Evolutionary conservation across 1,140 invertebrate species (phyloP).

Genomic region (Halyomorpha halys): DNA sequence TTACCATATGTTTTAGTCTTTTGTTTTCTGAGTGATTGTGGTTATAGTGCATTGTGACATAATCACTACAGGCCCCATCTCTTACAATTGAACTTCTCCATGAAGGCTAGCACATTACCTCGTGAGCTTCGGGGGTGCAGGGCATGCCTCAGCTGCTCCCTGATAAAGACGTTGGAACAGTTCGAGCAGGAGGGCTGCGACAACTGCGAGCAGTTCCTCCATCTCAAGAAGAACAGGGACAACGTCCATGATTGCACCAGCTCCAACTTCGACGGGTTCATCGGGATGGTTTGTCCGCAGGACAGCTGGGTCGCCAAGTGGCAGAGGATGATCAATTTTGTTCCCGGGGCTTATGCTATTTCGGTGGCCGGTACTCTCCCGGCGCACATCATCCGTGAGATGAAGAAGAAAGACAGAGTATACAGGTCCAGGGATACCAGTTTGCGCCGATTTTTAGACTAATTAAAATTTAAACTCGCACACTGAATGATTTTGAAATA

Average conservation of each 20-base stretch:
- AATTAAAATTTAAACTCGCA: too few relatives aligned
- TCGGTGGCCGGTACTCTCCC: background rate
- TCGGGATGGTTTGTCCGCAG: background rate
- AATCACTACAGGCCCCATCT: too few relatives aligned
- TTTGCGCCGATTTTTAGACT: background rate
- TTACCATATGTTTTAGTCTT: too few relatives aligned
- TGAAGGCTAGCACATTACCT: too few relatives aligned
- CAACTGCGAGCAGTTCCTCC: conserved; percentile 6
- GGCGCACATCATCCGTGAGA: background rate
- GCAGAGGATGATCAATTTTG: background rate
- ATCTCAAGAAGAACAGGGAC: background rate
- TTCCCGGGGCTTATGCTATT: background rate
- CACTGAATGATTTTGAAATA: too few relatives aligned
- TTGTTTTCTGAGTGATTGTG: too few relatives aligned
- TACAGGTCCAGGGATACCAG: conserved; percentile 8
- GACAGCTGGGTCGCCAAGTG: background rate
- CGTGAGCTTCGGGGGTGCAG: background rate
- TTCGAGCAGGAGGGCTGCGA: conserved; percentile 8
- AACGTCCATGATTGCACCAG: conserved; percentile 2
- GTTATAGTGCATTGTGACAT: too few relatives aligned
- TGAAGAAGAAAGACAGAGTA: background rate
- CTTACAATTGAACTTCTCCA: too few relatives aligned
- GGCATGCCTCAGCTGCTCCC: conserved; percentile 4
- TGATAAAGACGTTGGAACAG: background rate
- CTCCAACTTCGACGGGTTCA: conserved; percentile 1